A percentile compares a stretch with the other conserved stretches of the same genome.
Conservation (phyloP, 2,888 invertebrate genomes). For the Anticlea derivata region DNA sequence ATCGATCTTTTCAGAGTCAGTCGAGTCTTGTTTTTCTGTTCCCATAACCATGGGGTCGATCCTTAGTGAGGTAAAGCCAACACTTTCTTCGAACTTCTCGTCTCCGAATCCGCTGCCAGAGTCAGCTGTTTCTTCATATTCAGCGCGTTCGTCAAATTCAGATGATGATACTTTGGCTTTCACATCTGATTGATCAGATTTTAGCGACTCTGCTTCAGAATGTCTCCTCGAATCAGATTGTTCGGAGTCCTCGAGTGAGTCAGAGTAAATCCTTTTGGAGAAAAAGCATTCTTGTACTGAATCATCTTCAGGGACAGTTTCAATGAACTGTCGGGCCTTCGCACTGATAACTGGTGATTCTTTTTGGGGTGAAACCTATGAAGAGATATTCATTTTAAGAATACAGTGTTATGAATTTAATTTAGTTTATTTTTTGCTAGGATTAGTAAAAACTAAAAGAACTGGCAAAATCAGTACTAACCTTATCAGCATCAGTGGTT, state of each 20-base stretch:
- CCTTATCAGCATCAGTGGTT: conserved; percentile 61
- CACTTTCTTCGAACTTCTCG: conserved; percentile 78
- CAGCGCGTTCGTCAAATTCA: conserved; percentile 79
- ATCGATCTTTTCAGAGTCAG: conserved; percentile 59
- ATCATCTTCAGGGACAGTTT: conserved; percentile 82
- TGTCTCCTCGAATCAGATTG: conserved; percentile 78
- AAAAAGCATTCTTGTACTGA: conserved; percentile 82
- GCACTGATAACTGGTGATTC: conserved; percentile 80
- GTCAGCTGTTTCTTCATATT: conserved; percentile 76
- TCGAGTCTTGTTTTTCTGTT: conserved; percentile 66
- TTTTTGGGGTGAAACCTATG: conserved; percentile 62
- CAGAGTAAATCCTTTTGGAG: conserved; percentile 80
- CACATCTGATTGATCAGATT: conserved; percentile 79
- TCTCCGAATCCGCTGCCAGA: conserved; percentile 80
- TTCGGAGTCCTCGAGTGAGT: conserved; percentile 80
- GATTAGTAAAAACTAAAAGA: neutral
- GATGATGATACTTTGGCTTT: conserved; percentile 78
- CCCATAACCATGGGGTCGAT: conserved; percentile 62
- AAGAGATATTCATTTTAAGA: conserved; percentile 22
- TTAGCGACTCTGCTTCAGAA: conserved; percentile 79
- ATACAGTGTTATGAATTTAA: no score
- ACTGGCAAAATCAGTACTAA: conserved; percentile 31
- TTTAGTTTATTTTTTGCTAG: neutral
- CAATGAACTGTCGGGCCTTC: conserved; percentile 80
- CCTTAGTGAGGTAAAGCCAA: conserved; percentile 72